Conservation (phyloP, 2,113 vertebrate species). For the Progne subis region DNA sequence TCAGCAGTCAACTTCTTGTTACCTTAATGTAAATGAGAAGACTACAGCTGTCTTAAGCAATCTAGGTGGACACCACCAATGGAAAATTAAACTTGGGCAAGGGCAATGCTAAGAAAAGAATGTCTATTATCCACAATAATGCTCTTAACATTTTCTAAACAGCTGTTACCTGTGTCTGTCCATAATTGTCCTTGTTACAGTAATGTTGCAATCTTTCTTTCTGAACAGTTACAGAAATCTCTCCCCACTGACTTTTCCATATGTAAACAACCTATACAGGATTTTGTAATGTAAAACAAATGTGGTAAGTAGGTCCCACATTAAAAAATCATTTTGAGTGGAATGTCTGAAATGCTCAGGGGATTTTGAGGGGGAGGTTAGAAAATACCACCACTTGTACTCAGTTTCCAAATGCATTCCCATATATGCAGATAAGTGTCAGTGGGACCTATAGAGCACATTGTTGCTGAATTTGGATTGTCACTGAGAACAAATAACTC, state of each 20-base stretch:
- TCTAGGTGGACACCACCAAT: neutral
- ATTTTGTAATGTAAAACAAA: conserved; percentile 36
- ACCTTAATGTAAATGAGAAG: conserved; percentile 6
- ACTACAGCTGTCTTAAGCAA: neutral
- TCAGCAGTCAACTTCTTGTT: conserved; percentile 28
- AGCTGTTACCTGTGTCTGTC: conserved; percentile 30
- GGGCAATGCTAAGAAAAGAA: neutral
- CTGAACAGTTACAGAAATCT: conserved; percentile 8
- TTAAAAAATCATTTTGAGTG: conserved; percentile 11
- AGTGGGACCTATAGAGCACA: neutral
- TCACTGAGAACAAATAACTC: neutral
- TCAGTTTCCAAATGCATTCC: conserved; percentile 10
- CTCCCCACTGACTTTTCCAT: neutral
- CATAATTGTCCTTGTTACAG: neutral
- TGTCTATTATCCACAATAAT: conserved; percentile 2
- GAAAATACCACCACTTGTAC: neutral
- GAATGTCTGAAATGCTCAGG: neutral
- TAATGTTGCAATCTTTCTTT: neutral
- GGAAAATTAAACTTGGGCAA: neutral
- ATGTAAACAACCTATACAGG: conserved; percentile 45
- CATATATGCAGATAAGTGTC: neutral
- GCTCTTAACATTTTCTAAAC: conserved; percentile 45
- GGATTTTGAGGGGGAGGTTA: neutral
- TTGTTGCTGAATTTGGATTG: neutral
- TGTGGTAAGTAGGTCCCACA: neutral